Conservation (phyloP, 2,113 vertebrate genomes). For the Oryzias curvinotus region DNA sequence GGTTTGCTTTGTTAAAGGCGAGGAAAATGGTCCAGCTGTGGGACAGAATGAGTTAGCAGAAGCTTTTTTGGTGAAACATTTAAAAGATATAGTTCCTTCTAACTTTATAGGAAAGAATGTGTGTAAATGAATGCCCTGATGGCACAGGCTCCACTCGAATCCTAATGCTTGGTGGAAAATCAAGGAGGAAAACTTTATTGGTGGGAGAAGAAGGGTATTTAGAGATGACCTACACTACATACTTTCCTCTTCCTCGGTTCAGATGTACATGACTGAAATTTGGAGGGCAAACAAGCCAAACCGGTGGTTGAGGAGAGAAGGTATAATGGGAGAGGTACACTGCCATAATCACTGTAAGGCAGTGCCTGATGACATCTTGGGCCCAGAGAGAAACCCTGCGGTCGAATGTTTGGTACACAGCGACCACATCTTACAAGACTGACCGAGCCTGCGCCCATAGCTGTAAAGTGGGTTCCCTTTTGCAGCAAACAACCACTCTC, state of each 20-base stretch:
- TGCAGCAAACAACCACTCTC: constrained; percentile 71
- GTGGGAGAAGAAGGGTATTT: constrained; percentile 58
- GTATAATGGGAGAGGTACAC: constrained; percentile 76
- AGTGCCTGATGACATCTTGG: constrained; percentile 75
- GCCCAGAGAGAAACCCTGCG: constrained; percentile 73
- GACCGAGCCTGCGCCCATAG: constrained; percentile 65
- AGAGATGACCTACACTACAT: constrained; percentile 51
- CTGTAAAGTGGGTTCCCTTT: constrained; percentile 66
- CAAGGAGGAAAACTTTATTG: constrained; percentile 47
- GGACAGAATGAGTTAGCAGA: constrained; percentile 35
- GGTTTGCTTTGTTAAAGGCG: constrained; percentile 68
- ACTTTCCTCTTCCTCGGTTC: constrained; percentile 47
- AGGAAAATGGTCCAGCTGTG: constrained; percentile 55
- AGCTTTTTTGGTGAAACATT: constrained; percentile 42
- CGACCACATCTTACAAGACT: constrained; percentile 77
- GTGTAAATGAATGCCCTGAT: not conserved
- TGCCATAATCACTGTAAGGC: constrained; percentile 74
- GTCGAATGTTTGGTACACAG: constrained; percentile 69
- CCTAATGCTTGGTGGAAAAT: constrained; percentile 28
- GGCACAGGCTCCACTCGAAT: constrained; percentile 17
- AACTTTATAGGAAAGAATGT: constrained; percentile 34
- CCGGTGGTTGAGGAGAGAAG: constrained; percentile 59
- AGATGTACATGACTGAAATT: constrained; percentile 61
- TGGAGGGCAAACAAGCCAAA: constrained; percentile 64
- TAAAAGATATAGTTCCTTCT: constrained; percentile 38